Percentiles rank a stretch among this genome's conserved stretches.
Evolutionary conservation across 2,113 vertebrate species (phyloP).

Genomic region (Gambusia affinis): DNA sequence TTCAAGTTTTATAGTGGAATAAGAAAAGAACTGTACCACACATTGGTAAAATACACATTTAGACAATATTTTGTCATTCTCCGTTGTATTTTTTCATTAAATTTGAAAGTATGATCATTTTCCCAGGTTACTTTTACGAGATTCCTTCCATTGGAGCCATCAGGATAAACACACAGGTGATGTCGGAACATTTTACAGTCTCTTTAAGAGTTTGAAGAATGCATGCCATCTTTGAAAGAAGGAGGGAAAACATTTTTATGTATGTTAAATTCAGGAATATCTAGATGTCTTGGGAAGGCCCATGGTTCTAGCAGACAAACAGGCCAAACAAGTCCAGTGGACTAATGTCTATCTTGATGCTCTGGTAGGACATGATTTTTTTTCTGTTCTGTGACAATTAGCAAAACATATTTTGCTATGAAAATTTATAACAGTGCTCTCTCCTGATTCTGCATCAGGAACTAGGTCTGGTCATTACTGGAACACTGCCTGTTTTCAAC

Average conservation of each 20-base stretch:
- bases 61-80: too few species aligned
- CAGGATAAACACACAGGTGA: constrained; percentile 97
- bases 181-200: neutral
- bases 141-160: constrained; percentile 98
- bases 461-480: constrained; percentile 91
- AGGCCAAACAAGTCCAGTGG: constrained; percentile 97
- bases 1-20: neutral
- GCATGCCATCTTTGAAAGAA: neutral
- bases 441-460: constrained; percentile 77
- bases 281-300: constrained; percentile 95
- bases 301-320: constrained; percentile 94
- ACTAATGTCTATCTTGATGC: constrained; percentile 98
- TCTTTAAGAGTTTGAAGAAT: neutral
- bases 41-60: too few species aligned
- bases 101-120: neutral
- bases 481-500: constrained; percentile 93
- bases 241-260: neutral
- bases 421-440: neutral
- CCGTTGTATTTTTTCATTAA: neutral
- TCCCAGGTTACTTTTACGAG: constrained; percentile 95
- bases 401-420: neutral
- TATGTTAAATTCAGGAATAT: constrained; percentile 85
- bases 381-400: neutral
- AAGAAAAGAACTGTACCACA: too few species aligned
- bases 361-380: constrained; percentile 80